A percentile compares a stretch with the other conserved stretches of the same genome.
These are phyloP conservation scores for Cyrtodaria siliqua DNA, from an alignment of 2,888 invertebrate species.

Conservation along the genomic window DNA sequence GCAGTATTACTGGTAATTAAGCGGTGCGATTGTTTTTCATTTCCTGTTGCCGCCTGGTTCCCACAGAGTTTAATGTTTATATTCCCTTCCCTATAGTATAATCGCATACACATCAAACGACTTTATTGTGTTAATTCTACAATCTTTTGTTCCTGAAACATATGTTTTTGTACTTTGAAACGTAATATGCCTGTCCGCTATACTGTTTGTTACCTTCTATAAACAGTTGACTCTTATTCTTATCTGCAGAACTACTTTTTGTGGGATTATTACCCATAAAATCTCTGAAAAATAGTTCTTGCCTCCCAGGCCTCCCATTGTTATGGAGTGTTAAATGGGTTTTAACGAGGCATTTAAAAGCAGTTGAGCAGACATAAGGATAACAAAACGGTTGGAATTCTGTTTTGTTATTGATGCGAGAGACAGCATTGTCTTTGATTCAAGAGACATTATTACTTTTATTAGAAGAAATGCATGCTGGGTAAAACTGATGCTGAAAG, in stretches of 20 bases:
- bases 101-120: conserved; percentile 46
- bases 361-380: conserved; percentile 49
- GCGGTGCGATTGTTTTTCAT: not conserved
- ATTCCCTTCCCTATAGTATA: conserved; percentile 19
- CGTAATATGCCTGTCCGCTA: conserved; percentile 9
- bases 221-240: conserved; percentile 29
- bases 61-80: conserved; percentile 39
- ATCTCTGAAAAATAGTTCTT: conserved; percentile 43
- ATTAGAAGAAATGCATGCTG: conserved; percentile 10
- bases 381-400: conserved; percentile 55
- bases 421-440: conserved; percentile 56
- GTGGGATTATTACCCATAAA: conserved; percentile 54
- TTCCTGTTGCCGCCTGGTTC: conserved; percentile 13
- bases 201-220: conserved; percentile 17
- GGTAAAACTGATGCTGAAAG: conserved; percentile 4
- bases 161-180: conserved; percentile 47
- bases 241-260: conserved; percentile 47
- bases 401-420: conserved; percentile 54
- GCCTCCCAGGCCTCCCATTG: conserved; percentile 50
- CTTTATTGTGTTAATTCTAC: conserved; percentile 37
- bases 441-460: conserved; percentile 11
- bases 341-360: conserved; percentile 64
- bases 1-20: too few species aligned
- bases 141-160: conserved; percentile 53
- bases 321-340: conserved; percentile 57